Evolutionary conservation across 2,797 vertebrate species (phyloP).

Genomic region (Pantherophis alleghaniensis): DNA sequence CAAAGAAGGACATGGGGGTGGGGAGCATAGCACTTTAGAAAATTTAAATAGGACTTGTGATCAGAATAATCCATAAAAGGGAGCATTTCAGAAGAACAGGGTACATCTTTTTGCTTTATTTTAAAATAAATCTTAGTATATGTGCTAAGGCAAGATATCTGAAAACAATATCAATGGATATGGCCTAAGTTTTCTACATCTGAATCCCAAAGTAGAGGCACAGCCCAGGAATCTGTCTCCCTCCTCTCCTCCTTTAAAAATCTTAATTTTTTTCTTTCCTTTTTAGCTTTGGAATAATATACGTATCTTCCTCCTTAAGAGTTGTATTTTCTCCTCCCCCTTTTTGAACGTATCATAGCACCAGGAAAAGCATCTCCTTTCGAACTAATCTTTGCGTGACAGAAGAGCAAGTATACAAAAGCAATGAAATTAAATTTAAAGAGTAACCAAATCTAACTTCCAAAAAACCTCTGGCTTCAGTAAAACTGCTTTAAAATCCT

Average conservation of each 20-base stretch:
- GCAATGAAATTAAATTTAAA: neutral
- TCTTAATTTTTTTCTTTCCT: slow-evolving; percentile 42
- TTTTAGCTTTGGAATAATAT: slow-evolving; percentile 21
- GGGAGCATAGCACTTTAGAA: slow-evolving; percentile 69
- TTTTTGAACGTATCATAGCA: slow-evolving; percentile 24
- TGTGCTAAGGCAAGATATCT: slow-evolving; percentile 78
- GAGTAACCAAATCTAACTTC: slow-evolving; percentile 64
- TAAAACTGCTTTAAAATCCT: slow-evolving; percentile 71
- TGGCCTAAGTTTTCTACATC: slow-evolving; percentile 72
- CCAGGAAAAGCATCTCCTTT: slow-evolving; percentile 11
- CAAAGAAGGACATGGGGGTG: slow-evolving; percentile 72
- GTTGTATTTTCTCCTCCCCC: slow-evolving; percentile 23
- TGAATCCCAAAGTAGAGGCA: slow-evolving; percentile 60
- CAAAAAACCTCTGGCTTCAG: slow-evolving; percentile 67
- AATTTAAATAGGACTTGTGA: slow-evolving; percentile 76
- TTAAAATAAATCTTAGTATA: slow-evolving; percentile 78
- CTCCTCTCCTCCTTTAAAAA: slow-evolving; percentile 37
- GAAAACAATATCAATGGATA: slow-evolving; percentile 80
- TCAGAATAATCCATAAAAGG: slow-evolving; percentile 82
- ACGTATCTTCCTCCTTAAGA: slow-evolving; percentile 24
- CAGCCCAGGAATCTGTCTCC: slow-evolving; percentile 57
- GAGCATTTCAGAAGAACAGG: slow-evolving; percentile 76
- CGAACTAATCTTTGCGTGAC: neutral
- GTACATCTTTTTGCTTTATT: slow-evolving; percentile 75
- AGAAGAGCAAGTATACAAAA: neutral